phyloP scores from a whole-genome alignment of 2,888 invertebrate species.

The Lycophotia porphyrea region DNA sequence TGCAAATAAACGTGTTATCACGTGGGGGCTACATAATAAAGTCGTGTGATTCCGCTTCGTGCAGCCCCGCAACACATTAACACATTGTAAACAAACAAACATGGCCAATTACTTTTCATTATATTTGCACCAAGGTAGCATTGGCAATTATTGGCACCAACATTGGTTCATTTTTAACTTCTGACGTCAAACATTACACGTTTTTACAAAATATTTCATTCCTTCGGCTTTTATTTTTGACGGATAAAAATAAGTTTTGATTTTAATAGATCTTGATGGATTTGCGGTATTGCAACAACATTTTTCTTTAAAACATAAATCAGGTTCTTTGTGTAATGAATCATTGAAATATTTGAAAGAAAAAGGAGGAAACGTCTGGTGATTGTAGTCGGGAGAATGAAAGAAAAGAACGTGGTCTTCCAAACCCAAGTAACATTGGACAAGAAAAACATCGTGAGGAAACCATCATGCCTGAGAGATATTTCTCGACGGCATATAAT shows the following conservation, averaged over 20 bases:
- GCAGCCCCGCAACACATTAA: slow-evolving; percentile 26
- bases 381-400: not conserved
- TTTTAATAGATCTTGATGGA: not conserved
- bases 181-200: slow-evolving; percentile 31
- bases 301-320: not conserved
- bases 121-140: slow-evolving; percentile 11
- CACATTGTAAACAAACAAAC: slow-evolving; percentile 39
- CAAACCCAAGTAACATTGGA: not conserved
- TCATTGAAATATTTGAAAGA: not conserved
- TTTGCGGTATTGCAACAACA: not conserved
- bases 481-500: no score
- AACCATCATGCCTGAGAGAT: no score
- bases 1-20: slow-evolving; percentile 50
- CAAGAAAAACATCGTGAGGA: no score
- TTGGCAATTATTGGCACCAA: slow-evolving; percentile 41
- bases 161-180: slow-evolving; percentile 9
- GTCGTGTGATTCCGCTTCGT: slow-evolving; percentile 52
- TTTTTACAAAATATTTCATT: not conserved
- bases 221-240: slow-evolving; percentile 31
- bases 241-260: slow-evolving; percentile 8
- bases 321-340: not conserved
- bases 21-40: slow-evolving; percentile 37
- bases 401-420: not conserved
- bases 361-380: not conserved
- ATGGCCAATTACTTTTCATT: slow-evolving; percentile 17